Conservation (phyloP, 1,140 invertebrate genomes). For the Halyomorpha halys region DNA sequence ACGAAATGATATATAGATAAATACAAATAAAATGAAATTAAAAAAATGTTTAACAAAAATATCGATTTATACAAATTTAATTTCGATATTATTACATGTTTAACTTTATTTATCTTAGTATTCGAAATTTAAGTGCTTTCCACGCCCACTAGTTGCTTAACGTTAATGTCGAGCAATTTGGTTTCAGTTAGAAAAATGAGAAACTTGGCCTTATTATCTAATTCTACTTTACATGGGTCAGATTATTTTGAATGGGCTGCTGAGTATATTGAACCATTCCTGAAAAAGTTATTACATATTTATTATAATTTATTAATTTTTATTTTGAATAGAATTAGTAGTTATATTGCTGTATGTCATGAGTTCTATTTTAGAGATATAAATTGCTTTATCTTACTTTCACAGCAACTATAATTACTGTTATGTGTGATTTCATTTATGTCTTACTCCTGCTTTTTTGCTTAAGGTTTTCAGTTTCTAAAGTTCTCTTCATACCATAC, state of each 20-base stretch:
- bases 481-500: slow-evolving; percentile 67
- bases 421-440: background rate
- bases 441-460: slow-evolving; percentile 25
- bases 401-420: background rate
- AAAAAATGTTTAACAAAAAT: too few relatives aligned
- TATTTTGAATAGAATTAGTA: background rate
- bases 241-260: slow-evolving; percentile 56
- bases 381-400: background rate
- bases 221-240: slow-evolving; percentile 54
- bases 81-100: too few relatives aligned
- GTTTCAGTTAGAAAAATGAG: slow-evolving; percentile 1
- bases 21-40: too few relatives aligned
- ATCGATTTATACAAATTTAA: too few relatives aligned
- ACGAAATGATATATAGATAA: too few relatives aligned
- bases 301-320: too few relatives aligned
- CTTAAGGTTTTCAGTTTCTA: slow-evolving; percentile 50
- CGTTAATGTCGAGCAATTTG: too few relatives aligned
- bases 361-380: background rate
- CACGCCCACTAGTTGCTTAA: too few relatives aligned
- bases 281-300: slow-evolving; percentile 41
- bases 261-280: slow-evolving; percentile 48
- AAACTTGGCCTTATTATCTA: slow-evolving; percentile 49
- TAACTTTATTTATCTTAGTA: too few relatives aligned
- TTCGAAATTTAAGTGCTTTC: too few relatives aligned
- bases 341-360: background rate